Evolutionary conservation across 2,113 vertebrate genomes (phyloP), one percentile per base, ranked within the genome.

Genomic region (Ciconia maguari): DNA sequence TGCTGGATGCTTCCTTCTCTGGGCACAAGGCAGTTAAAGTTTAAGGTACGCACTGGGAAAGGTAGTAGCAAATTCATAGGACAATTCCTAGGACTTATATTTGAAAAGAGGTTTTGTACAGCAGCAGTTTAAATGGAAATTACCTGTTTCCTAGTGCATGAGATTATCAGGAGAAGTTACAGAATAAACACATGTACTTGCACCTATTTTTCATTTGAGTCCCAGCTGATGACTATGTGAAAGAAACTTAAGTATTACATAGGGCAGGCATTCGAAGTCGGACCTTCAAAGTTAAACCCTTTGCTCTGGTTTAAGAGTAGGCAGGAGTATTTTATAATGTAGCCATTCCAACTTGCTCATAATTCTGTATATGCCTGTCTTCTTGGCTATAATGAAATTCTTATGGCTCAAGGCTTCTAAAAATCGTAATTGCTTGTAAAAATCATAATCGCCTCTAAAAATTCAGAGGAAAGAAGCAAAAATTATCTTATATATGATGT

Each of bases 191-290:
- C 2, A 0, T 25, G 15, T 55, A 22, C 24, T 34, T 58, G n/a
- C 44, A 49, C 9, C 19, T 15, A 4, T 51, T 89, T 64, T 64
- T 64, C 10, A 22, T 2, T 44, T 30, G 42, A 75, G 18, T 60
- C 24, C 7, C 2, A 11, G 11, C 38, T 70, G n/a, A 58, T 71
- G 46, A 7, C 21, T 42, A 0, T 26, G 3, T 71, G 52, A 11
- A 69, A 70, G 42, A 54, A 65, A 62, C 20, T 46, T n/a, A 41
- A 77, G n/a, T 66, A 34, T 29, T 27, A 7, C 0, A 1, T 22
- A 65, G 42, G 25, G 22, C 26, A 71, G 38, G 15, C 30, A 29
- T 85, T 87, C 24, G 29, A 44, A 49, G 27, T 49, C 3, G 6
- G 36, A 13, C 41, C 42, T 74, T 61, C 16, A 9, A 44, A 14